Percentiles rank a stretch among this genome's conserved stretches.
These are phyloP conservation scores for Monarcha castaneiventris DNA, from an alignment of 2,113 vertebrate species.

Conservation along the genomic window DNA sequence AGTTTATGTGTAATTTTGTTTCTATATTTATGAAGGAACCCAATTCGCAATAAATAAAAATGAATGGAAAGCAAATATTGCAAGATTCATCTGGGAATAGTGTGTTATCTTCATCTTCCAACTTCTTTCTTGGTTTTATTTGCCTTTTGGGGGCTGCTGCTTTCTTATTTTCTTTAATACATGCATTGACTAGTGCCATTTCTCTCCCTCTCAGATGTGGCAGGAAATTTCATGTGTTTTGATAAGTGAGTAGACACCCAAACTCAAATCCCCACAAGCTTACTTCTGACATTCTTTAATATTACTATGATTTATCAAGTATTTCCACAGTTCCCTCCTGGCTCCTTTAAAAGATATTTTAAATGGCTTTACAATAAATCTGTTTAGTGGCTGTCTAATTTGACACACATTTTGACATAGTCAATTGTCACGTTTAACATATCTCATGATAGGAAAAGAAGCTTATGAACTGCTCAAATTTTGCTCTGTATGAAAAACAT, in stretches of 20 bases:
- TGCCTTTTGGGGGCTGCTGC: slow-evolving; percentile 40
- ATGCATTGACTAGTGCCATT: slow-evolving; percentile 44
- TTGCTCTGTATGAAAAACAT: neutral
- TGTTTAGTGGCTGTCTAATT: slow-evolving; percentile 30
- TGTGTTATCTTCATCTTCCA: slow-evolving; percentile 54
- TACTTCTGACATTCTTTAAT: slow-evolving; percentile 46
- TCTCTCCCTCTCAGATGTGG: slow-evolving; percentile 22
- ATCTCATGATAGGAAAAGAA: neutral
- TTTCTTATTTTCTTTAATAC: slow-evolving; percentile 62
- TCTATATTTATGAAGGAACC: slow-evolving; percentile 75
- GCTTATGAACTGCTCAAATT: neutral
- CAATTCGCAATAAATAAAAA: slow-evolving; percentile 70
- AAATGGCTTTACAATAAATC: slow-evolving; percentile 43
- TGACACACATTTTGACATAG: slow-evolving; percentile 30
- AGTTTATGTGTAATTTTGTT: slow-evolving; percentile 61
- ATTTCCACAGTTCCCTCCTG: slow-evolving; percentile 15
- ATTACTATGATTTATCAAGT: slow-evolving; percentile 43
- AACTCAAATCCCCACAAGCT: slow-evolving; percentile 46
- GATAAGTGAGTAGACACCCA: slow-evolving; percentile 35
- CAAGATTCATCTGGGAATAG: slow-evolving; percentile 32
- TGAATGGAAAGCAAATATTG: slow-evolving; percentile 71
- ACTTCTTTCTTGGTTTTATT: slow-evolving; percentile 63
- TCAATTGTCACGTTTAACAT: neutral
- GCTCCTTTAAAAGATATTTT: slow-evolving; percentile 32
- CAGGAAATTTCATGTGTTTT: slow-evolving; percentile 32